phyloP scores from a whole-genome alignment of 1,140 invertebrate genomes.

The Rhagoletis pomonella region DNA sequence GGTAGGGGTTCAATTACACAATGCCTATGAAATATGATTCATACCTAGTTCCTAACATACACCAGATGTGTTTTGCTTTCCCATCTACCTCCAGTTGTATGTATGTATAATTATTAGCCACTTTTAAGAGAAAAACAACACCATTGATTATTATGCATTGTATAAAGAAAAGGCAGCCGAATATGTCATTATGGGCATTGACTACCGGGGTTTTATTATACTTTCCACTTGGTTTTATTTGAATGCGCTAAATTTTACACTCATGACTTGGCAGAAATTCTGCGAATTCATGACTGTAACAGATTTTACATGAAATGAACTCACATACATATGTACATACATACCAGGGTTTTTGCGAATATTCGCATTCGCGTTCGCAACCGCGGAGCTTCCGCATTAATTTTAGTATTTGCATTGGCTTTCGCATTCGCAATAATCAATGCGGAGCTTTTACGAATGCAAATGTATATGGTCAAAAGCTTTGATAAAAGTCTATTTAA shows the following conservation, averaged over 20 bases:
- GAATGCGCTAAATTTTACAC: not conserved
- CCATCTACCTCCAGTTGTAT: not conserved
- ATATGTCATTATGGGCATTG: not conserved
- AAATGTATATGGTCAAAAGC: too few relatives aligned
- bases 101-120: not conserved
- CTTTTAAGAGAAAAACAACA: not conserved
- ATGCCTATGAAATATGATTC: constrained; percentile 36
- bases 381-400: too few relatives aligned
- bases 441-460: too few relatives aligned
- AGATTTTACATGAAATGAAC: too few relatives aligned
- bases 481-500: too few relatives aligned
- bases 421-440: too few relatives aligned
- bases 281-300: too few relatives aligned
- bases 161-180: not conserved
- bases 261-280: not conserved
- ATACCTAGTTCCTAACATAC: not conserved
- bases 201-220: not conserved
- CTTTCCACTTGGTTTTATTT: not conserved
- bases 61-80: constrained; percentile 14
- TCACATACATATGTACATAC: too few relatives aligned
- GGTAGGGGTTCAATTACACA: constrained; percentile 17
- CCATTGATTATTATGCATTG: not conserved
- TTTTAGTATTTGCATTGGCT: too few relatives aligned
- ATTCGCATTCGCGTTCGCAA: too few relatives aligned
- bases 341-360: too few relatives aligned